These are phyloP conservation scores for Gorsachius goisagi DNA, from an alignment of 2,113 vertebrate genomes.

Conservation along the genomic window DNA sequence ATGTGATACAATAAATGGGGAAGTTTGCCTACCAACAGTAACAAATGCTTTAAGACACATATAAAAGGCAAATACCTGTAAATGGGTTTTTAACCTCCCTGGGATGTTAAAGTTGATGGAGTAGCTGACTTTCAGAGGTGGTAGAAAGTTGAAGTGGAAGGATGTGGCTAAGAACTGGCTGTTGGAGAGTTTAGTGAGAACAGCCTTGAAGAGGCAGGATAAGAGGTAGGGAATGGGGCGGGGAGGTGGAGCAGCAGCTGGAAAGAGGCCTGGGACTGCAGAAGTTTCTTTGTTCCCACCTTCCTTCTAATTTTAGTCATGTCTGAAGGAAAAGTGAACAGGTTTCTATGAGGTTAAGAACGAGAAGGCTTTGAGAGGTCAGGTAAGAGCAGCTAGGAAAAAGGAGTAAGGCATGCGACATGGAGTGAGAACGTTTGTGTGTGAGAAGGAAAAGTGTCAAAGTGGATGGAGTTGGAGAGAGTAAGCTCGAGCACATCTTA, in stretches of 20 bases:
- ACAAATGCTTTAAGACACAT: not conserved
- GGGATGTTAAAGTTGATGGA: not conserved
- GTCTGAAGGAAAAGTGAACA: not conserved
- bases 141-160: not conserved
- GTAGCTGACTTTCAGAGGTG: not conserved
- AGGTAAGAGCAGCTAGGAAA: not conserved
- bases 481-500: not conserved
- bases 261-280: not conserved
- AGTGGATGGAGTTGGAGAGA: not conserved
- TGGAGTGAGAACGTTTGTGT: not conserved
- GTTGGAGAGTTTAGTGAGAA: not conserved
- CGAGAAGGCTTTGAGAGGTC: not conserved
- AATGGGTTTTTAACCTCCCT: not conserved
- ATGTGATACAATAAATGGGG: not conserved
- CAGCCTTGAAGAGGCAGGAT: not conserved
- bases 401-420: not conserved
- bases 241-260: not conserved
- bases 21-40: not conserved
- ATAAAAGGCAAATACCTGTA: not conserved
- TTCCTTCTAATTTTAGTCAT: not conserved
- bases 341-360: not conserved
- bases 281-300: not conserved
- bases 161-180: not conserved
- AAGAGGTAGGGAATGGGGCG: not conserved
- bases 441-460: not conserved